Percentiles rank a stretch among this genome's conserved stretches.
Evolutionary conservation across 2,888 invertebrate genomes (phyloP).

Genomic region (Halictus quadricinctus): DNA sequence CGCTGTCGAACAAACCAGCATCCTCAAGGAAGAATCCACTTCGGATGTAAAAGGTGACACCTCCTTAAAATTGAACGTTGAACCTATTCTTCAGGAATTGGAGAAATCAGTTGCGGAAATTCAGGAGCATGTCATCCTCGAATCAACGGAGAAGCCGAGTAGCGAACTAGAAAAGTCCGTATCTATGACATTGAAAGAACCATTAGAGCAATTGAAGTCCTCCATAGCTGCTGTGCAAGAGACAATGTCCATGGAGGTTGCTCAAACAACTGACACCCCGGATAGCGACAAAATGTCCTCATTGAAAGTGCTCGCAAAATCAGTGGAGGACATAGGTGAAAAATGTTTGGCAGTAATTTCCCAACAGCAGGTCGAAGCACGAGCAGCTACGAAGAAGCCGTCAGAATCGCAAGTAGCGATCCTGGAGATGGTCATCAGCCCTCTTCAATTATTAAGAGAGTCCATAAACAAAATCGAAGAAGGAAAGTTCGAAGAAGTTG

Average conservation of each 20-base stretch:
- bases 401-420: conserved; percentile 31
- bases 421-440: conserved; percentile 56
- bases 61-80: conserved; percentile 27
- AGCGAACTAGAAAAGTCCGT: conserved; percentile 29
- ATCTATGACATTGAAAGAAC: conserved; percentile 64
- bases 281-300: conserved; percentile 59
- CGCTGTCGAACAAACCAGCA: conserved; percentile 60
- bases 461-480: conserved; percentile 60
- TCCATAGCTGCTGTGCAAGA: conserved; percentile 51
- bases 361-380: conserved; percentile 65
- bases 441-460: conserved; percentile 58
- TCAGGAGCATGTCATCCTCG: conserved; percentile 34
- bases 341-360: conserved; percentile 52
- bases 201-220: conserved; percentile 66
- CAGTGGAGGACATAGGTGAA: conserved; percentile 53
- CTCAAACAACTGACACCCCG: neutral
- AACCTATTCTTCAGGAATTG: conserved; percentile 46
- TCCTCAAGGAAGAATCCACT: conserved; percentile 50
- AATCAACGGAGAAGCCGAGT: conserved; percentile 17
- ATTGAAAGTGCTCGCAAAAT: conserved; percentile 80
- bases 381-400: conserved; percentile 66
- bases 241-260: conserved; percentile 32
- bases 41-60: conserved; percentile 30
- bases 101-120: conserved; percentile 44
- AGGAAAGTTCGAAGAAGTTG: conserved; percentile 41